phyloP scores from a whole-genome alignment of 2,113 vertebrate genomes.

The Siniperca chuatsi region DNA sequence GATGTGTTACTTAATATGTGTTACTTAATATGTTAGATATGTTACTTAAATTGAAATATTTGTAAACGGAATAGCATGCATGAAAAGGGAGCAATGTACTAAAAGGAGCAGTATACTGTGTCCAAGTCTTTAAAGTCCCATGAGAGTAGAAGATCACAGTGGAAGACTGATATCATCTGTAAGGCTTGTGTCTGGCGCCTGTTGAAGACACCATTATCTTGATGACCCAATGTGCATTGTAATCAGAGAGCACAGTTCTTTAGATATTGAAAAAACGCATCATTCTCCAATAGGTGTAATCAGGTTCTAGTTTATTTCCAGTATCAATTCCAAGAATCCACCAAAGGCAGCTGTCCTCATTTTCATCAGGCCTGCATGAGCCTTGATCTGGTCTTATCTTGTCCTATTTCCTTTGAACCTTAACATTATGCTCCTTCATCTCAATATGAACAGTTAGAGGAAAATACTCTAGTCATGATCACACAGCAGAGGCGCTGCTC shows the following conservation, averaged over 20 bases:
- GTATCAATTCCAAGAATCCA: conserved; percentile 40
- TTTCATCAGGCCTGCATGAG: conserved; percentile 8
- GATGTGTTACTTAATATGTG: neutral
- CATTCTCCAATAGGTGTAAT: conserved; percentile 1
- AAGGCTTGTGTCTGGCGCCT: conserved; percentile 14
- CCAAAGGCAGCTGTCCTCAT: conserved; percentile 10
- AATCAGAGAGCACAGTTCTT: conserved; percentile 21
- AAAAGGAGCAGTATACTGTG: neutral
- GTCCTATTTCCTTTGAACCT: conserved; percentile 53
- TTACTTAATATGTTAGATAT: neutral
- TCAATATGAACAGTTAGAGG: conserved; percentile 9
- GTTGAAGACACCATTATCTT: conserved; percentile 28
- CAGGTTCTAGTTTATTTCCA: neutral
- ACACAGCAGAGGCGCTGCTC: neutral
- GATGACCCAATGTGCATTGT: conserved; percentile 21
- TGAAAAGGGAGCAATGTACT: neutral
- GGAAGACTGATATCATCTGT: conserved; percentile 45
- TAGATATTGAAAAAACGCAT: conserved; percentile 11
- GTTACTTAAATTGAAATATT: neutral
- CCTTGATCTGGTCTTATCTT: conserved; percentile 15
- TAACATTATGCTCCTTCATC: conserved; percentile 42
- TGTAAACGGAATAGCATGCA: neutral
- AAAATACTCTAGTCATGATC: conserved; percentile 1
- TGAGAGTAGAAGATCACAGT: conserved; percentile 39
- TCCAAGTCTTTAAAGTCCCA: conserved; percentile 49